Evolutionary conservation across 2,113 vertebrate species (phyloP).

Genomic region (Dromiciops gliroides): DNA sequence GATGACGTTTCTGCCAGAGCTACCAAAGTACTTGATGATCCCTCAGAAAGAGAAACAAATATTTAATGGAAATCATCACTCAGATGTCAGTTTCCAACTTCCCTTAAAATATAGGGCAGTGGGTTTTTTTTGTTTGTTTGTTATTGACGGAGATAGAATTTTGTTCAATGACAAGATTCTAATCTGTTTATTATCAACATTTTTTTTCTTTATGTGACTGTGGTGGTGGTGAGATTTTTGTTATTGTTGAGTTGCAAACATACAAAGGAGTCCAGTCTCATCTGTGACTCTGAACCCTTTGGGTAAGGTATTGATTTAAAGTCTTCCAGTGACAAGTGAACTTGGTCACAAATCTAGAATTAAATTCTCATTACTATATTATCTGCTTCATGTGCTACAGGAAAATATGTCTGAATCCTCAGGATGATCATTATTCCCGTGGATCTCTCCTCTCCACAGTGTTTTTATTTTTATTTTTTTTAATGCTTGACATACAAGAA

Average conservation of each 20-base stretch:
- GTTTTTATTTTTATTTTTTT: slow-evolving; percentile 37
- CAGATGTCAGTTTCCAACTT: slow-evolving; percentile 75
- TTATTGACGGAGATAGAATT: slow-evolving; percentile 69
- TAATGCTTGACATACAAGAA: slow-evolving; percentile 45
- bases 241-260: slow-evolving; percentile 50
- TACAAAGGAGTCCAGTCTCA: slow-evolving; percentile 47
- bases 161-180: slow-evolving; percentile 61
- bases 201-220: slow-evolving; percentile 50
- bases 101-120: slow-evolving; percentile 69
- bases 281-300: slow-evolving; percentile 42
- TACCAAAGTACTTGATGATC: slow-evolving; percentile 74
- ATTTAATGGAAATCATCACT: slow-evolving; percentile 85
- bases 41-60: slow-evolving; percentile 94
- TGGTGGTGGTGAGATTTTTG: slow-evolving; percentile 27
- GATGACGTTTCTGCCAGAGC: slow-evolving; percentile 78
- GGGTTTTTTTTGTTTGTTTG: slow-evolving; percentile 55
- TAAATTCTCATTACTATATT: slow-evolving; percentile 23
- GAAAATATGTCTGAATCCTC: slow-evolving; percentile 22
- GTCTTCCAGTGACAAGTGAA: slow-evolving; percentile 55
- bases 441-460: slow-evolving; percentile 45
- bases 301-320: slow-evolving; percentile 55
- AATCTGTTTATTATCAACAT: slow-evolving; percentile 36
- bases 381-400: slow-evolving; percentile 12
- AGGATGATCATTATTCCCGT: slow-evolving; percentile 37
- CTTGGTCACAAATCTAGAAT: slow-evolving; percentile 45